Conservation (phyloP, 2,888 invertebrate species). For the Galerucella pusilla region DNA sequence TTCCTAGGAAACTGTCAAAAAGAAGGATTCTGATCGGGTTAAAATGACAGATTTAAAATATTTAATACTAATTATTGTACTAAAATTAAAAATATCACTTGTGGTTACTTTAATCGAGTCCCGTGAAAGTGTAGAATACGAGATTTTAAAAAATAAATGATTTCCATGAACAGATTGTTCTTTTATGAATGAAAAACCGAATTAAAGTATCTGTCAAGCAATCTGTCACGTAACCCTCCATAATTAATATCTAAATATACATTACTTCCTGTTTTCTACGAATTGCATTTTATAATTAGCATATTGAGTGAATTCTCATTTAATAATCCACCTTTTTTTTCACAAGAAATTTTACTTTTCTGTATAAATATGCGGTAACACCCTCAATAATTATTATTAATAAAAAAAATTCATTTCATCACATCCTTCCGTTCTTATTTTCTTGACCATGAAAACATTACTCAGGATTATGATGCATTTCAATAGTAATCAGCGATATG, state of each 20-base stretch:
- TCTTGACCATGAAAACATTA: conserved; percentile 11
- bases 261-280: conserved; percentile 37
- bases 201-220: neutral
- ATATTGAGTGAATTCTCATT: neutral
- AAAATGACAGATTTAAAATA: too few relatives aligned
- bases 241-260: conserved; percentile 12
- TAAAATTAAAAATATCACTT: too few relatives aligned
- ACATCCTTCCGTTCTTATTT: conserved; percentile 35
- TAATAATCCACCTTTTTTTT: neutral
- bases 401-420: conserved; percentile 27
- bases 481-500: neutral
- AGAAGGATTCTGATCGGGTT: too few relatives aligned
- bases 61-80: too few relatives aligned
- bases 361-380: conserved; percentile 36
- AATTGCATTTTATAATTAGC: conserved; percentile 21
- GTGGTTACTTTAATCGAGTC: too few relatives aligned
- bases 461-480: conserved; percentile 15
- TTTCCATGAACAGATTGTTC: too few relatives aligned
- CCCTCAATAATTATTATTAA: conserved; percentile 37
- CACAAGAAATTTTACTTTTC: conserved; percentile 22
- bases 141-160: too few relatives aligned
- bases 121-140: too few relatives aligned
- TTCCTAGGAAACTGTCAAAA: too few relatives aligned
- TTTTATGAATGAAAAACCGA: too few relatives aligned
- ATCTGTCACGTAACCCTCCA: neutral